A percentile compares a stretch with the other conserved stretches of the same genome.
These are phyloP conservation scores for Natrix natrix DNA, from an alignment of 2,797 vertebrate genomes.

Conservation along the genomic window DNA sequence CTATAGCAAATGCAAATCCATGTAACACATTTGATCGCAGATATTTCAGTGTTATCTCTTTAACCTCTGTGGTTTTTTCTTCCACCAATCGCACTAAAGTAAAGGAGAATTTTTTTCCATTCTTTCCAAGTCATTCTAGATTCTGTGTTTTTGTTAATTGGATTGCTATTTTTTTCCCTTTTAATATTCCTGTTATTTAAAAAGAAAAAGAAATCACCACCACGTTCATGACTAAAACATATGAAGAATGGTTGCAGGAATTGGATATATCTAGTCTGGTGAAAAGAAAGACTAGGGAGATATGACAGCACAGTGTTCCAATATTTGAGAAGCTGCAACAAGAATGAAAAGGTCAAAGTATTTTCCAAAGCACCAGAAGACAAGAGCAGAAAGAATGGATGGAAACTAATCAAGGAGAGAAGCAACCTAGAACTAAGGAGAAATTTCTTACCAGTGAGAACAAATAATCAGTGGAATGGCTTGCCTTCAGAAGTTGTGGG, in stretches of 20 bases:
- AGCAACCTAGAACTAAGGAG: background rate
- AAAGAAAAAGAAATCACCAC: background rate
- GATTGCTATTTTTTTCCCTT: background rate
- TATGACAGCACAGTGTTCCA: background rate
- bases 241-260: background rate
- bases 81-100: background rate
- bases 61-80: background rate
- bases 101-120: background rate
- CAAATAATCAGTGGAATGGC: background rate
- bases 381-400: background rate
- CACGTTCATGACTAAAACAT: background rate
- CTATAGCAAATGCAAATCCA: background rate
- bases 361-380: background rate
- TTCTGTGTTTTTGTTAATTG: background rate
- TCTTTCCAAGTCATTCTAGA: background rate
- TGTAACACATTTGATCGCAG: background rate
- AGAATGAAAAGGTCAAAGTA: background rate
- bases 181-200: background rate
- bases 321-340: background rate
- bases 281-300: background rate
- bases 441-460: background rate
- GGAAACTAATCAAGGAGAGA: background rate
- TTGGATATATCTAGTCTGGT: background rate
- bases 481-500: background rate
- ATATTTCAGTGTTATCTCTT: background rate